Percentiles rank a stretch among this genome's conserved stretches.
These are phyloP conservation scores for Sphaeramia orbicularis DNA, from an alignment of 2,797 vertebrate genomes.

Conservation along the genomic window DNA sequence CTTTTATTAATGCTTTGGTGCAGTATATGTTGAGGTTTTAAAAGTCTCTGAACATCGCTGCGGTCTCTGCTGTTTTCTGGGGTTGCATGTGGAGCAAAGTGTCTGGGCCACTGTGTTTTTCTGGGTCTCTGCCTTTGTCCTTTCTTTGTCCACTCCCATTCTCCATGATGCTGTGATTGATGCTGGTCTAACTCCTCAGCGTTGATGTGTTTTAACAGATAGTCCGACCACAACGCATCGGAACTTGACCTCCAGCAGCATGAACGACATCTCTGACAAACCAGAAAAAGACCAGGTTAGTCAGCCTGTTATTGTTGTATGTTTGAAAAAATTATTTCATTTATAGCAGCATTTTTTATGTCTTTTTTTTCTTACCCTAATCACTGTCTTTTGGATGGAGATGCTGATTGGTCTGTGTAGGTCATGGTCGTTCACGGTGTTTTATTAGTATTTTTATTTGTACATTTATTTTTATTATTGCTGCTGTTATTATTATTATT, in stretches of 20 bases:
- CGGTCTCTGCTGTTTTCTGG: not conserved
- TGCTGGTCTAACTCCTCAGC: slow-evolving; percentile 27
- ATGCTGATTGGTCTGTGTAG: too few relatives aligned
- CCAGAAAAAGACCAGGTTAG: slow-evolving; percentile 98
- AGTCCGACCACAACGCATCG: slow-evolving; percentile 92
- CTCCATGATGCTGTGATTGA: not conserved
- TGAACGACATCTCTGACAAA: slow-evolving; percentile 98
- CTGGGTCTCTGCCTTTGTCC: slow-evolving; percentile 39
- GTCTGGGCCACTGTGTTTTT: slow-evolving; percentile 62
- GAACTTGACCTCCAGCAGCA: slow-evolving; percentile 93
- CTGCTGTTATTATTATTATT: too few relatives aligned
- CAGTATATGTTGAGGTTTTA: not conserved
- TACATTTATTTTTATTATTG: too few relatives aligned
- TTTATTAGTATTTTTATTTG: too few relatives aligned
- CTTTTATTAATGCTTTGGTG: not conserved
- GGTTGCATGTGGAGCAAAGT: slow-evolving; percentile 54
- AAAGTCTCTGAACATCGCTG: too few relatives aligned
- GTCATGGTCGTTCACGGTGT: too few relatives aligned
- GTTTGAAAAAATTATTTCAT: too few relatives aligned
- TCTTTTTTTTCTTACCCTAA: too few relatives aligned
- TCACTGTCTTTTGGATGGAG: too few relatives aligned
- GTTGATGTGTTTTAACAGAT: slow-evolving; percentile 81
- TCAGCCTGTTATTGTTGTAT: not conserved
- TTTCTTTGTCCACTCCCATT: not conserved
- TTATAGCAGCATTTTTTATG: too few relatives aligned